Conservation (phyloP, 1,140 invertebrate species). For the Aphelenchoides fujianensis region DNA sequence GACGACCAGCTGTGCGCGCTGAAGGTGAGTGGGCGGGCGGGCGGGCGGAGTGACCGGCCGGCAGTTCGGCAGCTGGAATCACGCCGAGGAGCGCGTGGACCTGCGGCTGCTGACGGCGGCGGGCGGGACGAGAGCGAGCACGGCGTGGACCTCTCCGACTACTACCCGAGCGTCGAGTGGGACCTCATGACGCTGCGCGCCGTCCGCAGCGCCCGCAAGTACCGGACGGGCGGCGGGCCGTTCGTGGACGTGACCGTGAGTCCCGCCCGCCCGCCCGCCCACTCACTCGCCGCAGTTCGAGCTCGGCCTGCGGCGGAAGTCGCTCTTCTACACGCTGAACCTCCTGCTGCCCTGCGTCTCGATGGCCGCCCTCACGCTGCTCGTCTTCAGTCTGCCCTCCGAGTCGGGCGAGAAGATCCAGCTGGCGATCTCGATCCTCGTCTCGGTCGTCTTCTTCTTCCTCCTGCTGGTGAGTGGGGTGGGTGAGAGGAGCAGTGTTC, state of each 20-base stretch:
- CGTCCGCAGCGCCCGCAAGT: no score
- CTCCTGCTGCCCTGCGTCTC: slow-evolving; percentile 81
- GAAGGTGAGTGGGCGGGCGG: no score
- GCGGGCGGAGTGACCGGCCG: no score
- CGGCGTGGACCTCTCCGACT: slow-evolving; percentile 77
- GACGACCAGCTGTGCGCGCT: slow-evolving; percentile 60
- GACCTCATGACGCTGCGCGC: slow-evolving; percentile 86
- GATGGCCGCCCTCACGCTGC: slow-evolving; percentile 77
- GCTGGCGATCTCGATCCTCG: slow-evolving; percentile 84
- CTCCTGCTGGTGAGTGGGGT: slow-evolving; percentile 83
- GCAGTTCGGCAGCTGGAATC: slow-evolving; percentile 91
- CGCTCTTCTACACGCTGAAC: slow-evolving; percentile 86
- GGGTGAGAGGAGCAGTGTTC: background rate
- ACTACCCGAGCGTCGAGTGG: slow-evolving; percentile 97
- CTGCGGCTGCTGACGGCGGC: slow-evolving; percentile 1
- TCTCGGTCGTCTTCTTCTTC: slow-evolving; percentile 92
- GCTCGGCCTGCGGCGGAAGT: slow-evolving; percentile 73
- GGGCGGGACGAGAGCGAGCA: no score
- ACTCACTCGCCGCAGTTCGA: background rate
- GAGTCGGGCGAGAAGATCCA: slow-evolving; percentile 79
- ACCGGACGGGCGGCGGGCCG: slow-evolving; percentile 67
- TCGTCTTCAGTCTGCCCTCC: slow-evolving; percentile 84
- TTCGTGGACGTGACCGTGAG: slow-evolving; percentile 72
- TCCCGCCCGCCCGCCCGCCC: background rate
- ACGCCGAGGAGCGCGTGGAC: slow-evolving; percentile 65